These are phyloP conservation scores for Dendrocincla tyrannina DNA, from an alignment of 2,797 vertebrate species.

Conservation along the genomic window DNA sequence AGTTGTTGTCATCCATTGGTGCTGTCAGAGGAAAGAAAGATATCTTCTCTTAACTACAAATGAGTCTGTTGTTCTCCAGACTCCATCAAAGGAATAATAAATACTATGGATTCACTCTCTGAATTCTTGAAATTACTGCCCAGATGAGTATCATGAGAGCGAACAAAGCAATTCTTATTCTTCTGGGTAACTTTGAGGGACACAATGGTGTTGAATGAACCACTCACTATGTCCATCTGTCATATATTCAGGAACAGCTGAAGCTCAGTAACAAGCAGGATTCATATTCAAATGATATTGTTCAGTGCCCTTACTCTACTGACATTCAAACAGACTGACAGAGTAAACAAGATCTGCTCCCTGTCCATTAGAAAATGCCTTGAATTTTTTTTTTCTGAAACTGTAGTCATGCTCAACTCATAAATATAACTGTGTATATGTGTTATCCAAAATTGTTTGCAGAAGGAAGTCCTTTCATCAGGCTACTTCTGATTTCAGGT, in stretches of 20 bases:
- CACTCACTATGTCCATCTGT: neutral
- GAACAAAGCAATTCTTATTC: neutral
- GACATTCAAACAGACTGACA: neutral
- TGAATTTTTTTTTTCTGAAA: neutral
- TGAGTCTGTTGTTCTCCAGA: neutral
- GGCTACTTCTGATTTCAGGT: neutral
- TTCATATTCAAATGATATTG: neutral
- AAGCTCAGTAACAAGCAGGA: neutral
- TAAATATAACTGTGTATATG: neutral
- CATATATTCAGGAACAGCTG: constrained; percentile 3
- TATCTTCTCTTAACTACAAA: neutral
- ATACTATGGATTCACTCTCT: neutral
- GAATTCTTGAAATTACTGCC: neutral
- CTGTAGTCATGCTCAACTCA: neutral
- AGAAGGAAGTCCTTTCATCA: neutral
- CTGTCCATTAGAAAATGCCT: neutral
- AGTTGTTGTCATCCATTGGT: neutral
- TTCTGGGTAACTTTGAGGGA: neutral
- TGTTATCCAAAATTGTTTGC: neutral
- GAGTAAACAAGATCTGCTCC: neutral
- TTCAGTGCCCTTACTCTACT: neutral
- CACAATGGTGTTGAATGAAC: neutral
- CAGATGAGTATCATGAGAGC: neutral
- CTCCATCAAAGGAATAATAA: neutral
- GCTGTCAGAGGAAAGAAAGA: neutral